phyloP scores from a whole-genome alignment of 1,140 invertebrate species.

The Galleria mellonella region DNA sequence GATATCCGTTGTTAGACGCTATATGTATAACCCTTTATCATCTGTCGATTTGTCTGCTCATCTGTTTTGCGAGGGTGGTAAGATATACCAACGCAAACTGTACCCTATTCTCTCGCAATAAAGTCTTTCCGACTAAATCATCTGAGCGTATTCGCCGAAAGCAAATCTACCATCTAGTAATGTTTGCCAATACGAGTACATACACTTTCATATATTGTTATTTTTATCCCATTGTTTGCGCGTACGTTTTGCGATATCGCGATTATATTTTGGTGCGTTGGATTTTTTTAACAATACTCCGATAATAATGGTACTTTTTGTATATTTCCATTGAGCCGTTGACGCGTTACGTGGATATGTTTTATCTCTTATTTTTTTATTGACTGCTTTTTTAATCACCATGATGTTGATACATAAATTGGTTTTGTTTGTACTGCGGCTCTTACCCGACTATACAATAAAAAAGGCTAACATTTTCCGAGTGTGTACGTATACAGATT shows the following conservation, averaged over 20 bases:
- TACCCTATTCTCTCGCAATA: constrained; percentile 1
- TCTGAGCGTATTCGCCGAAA: too few species aligned
- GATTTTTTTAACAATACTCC: constrained; percentile 42
- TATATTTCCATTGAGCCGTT: constrained; percentile 14
- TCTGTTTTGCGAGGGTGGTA: constrained; percentile 37
- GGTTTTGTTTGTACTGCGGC: too few species aligned
- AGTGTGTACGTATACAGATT: too few species aligned
- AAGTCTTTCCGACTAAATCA: too few species aligned
- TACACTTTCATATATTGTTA: too few species aligned
- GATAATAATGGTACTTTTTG: constrained; percentile 13
- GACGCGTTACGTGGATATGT: constrained; percentile 3
- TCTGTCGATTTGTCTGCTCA: constrained; percentile 16
- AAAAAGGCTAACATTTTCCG: too few species aligned
- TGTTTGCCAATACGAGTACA: constrained; percentile 34
- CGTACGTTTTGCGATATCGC: constrained; percentile 35
- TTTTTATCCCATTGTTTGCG: constrained; percentile 26
- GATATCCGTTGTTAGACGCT: constrained; percentile 13
- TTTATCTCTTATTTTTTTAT: not conserved
- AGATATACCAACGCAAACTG: constrained; percentile 6
- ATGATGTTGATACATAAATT: too few species aligned
- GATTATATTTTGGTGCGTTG: constrained; percentile 42
- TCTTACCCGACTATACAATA: too few species aligned
- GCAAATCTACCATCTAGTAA: not conserved
- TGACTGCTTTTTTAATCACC: too few species aligned
- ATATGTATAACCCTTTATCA: constrained; percentile 39